Percentiles rank a stretch among this genome's conserved stretches.
Evolutionary conservation across 2,888 invertebrate species (phyloP).

Genomic region (Diarsia rubi): DNA sequence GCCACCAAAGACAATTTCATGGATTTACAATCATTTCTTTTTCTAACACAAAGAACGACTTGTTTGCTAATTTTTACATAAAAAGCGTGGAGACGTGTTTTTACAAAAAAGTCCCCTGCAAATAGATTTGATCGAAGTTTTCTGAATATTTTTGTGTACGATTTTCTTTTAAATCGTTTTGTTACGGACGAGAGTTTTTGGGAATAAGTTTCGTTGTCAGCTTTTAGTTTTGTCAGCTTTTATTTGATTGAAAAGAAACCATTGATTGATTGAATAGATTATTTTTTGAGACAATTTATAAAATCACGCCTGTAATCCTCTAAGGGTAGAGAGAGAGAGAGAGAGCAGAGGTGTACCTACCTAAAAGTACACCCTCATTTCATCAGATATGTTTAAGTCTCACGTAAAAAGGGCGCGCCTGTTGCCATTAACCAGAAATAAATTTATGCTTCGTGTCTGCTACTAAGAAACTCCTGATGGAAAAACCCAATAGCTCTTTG

Average conservation of each 20-base stretch:
- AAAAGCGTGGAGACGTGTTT: conserved; percentile 63
- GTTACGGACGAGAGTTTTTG: conserved; percentile 2
- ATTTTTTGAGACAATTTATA: neutral
- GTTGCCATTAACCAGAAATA: too few species aligned
- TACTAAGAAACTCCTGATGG: too few species aligned
- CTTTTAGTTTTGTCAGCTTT: conserved; percentile 5
- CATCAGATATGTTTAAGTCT: too few species aligned
- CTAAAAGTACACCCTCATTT: too few species aligned
- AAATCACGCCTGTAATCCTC: too few species aligned
- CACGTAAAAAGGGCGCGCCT: too few species aligned
- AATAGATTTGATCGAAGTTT: conserved; percentile 61
- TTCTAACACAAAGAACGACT: conserved; percentile 66
- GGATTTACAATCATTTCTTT: conserved; percentile 74
- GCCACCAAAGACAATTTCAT: conserved; percentile 70
- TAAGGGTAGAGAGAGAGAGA: too few species aligned
- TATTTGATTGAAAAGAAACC: neutral
- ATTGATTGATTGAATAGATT: too few species aligned
- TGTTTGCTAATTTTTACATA: conserved; percentile 71
- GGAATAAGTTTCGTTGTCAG: conserved; percentile 1
- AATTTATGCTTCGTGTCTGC: too few species aligned
- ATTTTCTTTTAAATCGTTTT: conserved; percentile 50
- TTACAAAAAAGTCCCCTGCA: conserved; percentile 36
- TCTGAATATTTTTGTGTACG: conserved; percentile 48
- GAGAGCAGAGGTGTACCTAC: too few species aligned
- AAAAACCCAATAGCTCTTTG: too few species aligned